These are phyloP conservation scores for Scartelaos histophorus DNA, from an alignment of 2,113 vertebrate species.

Conservation along the genomic window DNA sequence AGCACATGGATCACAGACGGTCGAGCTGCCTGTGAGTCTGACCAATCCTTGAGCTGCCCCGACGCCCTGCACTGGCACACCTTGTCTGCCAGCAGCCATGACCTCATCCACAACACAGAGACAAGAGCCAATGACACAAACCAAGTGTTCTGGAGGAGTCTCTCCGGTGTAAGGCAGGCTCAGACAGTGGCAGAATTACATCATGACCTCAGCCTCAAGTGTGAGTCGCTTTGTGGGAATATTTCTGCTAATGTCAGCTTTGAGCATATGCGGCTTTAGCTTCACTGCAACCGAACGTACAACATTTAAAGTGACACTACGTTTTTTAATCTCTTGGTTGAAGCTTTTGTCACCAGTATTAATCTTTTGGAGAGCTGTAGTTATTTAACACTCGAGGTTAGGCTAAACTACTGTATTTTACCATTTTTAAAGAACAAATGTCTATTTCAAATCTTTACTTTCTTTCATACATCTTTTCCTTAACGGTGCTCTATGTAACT, in stretches of 20 bases:
- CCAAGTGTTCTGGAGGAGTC: constrained; percentile 21
- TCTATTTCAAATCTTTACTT: no score
- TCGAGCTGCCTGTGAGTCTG: constrained; percentile 44
- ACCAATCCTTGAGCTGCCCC: constrained; percentile 41
- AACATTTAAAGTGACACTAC: neutral
- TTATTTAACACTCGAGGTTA: neutral
- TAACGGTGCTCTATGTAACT: no score
- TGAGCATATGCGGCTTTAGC: neutral
- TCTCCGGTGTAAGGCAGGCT: constrained; percentile 5
- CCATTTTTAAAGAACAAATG: no score
- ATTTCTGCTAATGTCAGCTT: constrained; percentile 19
- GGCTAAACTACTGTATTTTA: neutral
- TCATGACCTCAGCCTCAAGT: constrained; percentile 36
- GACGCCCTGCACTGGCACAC: constrained; percentile 46
- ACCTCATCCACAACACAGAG: constrained; percentile 48
- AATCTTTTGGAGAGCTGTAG: neutral
- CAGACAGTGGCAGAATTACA: constrained; percentile 19
- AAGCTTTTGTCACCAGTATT: neutral
- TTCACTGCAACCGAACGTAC: neutral
- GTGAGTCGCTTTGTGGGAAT: neutral
- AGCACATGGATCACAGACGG: constrained; percentile 52
- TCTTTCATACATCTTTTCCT: no score
- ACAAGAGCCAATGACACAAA: constrained; percentile 17
- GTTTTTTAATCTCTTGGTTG: neutral
- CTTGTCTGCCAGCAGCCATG: constrained; percentile 57